These are phyloP conservation scores for Acromyrmex heyeri DNA, from an alignment of 1,140 invertebrate genomes.

Conservation along the genomic window DNA sequence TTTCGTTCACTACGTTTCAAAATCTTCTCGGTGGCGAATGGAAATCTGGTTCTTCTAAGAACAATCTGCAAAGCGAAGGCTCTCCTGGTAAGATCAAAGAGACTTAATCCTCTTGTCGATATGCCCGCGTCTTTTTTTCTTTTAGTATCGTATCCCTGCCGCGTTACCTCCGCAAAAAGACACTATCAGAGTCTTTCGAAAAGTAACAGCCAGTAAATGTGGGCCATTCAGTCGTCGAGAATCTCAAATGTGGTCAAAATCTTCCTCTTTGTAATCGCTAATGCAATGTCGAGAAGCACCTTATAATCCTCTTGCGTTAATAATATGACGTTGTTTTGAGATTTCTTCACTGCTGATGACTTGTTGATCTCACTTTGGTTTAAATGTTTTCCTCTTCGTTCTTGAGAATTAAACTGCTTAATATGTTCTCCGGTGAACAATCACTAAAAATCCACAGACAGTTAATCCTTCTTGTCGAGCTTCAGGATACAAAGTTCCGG, in stretches of 20 bases:
- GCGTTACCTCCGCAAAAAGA: conserved; percentile 10
- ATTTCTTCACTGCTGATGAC: background rate
- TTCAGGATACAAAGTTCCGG: background rate
- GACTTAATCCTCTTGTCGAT: background rate
- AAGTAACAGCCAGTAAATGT: conserved; percentile 80
- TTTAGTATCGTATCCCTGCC: background rate
- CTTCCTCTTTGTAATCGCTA: background rate
- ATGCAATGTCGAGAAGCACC: background rate
- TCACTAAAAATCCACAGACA: conserved; percentile 7
- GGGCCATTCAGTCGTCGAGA: conserved; percentile 77
- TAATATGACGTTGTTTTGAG: background rate
- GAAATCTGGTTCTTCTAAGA: background rate
- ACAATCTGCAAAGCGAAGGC: conserved; percentile 6
- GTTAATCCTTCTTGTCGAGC: conserved; percentile 9
- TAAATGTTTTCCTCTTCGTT: background rate
- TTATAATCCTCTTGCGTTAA: background rate
- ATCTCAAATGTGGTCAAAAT: background rate
- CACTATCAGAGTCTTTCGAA: conserved; percentile 77
- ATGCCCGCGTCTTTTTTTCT: background rate
- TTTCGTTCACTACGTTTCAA: conserved; percentile 48
- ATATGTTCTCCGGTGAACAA: background rate
- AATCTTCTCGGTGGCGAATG: background rate
- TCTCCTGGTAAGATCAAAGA: background rate
- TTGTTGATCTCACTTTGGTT: background rate
- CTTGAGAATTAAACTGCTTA: background rate